Evolutionary conservation across 2,888 invertebrate species (phyloP).

Genomic region (Caenorhabditis plicata): DNA sequence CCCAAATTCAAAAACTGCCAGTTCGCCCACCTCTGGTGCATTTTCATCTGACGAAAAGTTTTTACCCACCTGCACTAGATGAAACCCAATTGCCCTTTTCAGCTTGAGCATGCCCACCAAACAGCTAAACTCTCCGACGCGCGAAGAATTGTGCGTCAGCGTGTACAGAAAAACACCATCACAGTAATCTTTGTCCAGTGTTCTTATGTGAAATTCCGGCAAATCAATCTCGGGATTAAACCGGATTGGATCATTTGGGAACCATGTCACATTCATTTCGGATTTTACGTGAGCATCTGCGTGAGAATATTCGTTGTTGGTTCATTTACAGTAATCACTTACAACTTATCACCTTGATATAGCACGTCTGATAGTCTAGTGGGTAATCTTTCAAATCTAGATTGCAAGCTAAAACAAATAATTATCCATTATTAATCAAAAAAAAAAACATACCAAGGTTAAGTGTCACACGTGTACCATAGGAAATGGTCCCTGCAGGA

Average conservation of each 20-base stretch:
- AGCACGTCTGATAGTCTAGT: conserved; percentile 94
- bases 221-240: conserved; percentile 52
- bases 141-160: conserved; percentile 50
- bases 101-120: conserved; percentile 60
- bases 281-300: conserved; percentile 54
- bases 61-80: conserved; percentile 66
- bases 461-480: conserved; percentile 48
- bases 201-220: conserved; percentile 53
- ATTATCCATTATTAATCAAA: too few relatives aligned
- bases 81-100: conserved; percentile 70
- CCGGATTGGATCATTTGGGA: conserved; percentile 48
- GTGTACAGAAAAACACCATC: conserved; percentile 59
- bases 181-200: conserved; percentile 51
- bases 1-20: too few relatives aligned
- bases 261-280: conserved; percentile 62
- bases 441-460: conserved; percentile 27
- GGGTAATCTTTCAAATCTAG: conserved; percentile 99
- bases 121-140: conserved; percentile 56
- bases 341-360: conserved; percentile 99
- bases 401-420: conserved; percentile 81
- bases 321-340: conserved; percentile 67
- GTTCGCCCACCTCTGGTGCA: too few relatives aligned
- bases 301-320: conserved; percentile 3
- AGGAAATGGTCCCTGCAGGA: conserved; percentile 48
- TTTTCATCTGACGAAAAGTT: too few relatives aligned